Base-by-base conservation (phyloP, 2,888 invertebrate genomes). In the Diabrotica balteata region DNA sequence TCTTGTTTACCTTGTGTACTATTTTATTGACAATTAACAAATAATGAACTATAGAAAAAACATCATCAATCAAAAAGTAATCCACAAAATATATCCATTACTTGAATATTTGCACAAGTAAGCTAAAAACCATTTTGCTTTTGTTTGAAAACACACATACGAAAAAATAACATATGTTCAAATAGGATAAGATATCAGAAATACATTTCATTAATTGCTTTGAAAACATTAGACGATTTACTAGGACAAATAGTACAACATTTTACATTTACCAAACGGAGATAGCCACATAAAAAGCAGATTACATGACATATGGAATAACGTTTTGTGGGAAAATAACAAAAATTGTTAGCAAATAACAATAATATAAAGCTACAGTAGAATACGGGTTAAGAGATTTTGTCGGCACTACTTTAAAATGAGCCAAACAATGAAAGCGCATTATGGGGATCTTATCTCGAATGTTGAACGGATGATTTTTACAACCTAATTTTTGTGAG, bases 181-280 rank as follows among this genome's bases (percentile, higher is more conserved):
- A 78, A 78, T 76, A 78, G 80, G 79, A 80, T 79, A 80, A 80
- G 79, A 80, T 80, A 79, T 79, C 79, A 69, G 70, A 71, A 76
- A 75, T 78, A 79, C 73, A 77, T 76, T 80, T 78, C 76, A 76
- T 80, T 80, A 79, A 80, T 80, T 80, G 80, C 79, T 79, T 73
- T 73, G 79, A 79, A 80, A 80, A 80, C 78, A 80, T 73, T 74
- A 75, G 73, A 77, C 73, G 78, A 78, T 79, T 79, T 79, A 76
- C 79, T 71, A 72, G 72, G 76, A 75, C 76, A 78, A 79, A 79
- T 77, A 76, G 73, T 74, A 78, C 78, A 78, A 73, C 73, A 74
- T 77, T 77, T 75, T 74, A 74, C 73, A 73, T 76, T 75, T 75
- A 74, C 73, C 72, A 70, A 73, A 75, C 75, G 73, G 76, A 78